Evolutionary conservation across 2,113 vertebrate species (phyloP), one percentile per base, ranked within the genome.

Genomic region (Sula dactylatra): DNA sequence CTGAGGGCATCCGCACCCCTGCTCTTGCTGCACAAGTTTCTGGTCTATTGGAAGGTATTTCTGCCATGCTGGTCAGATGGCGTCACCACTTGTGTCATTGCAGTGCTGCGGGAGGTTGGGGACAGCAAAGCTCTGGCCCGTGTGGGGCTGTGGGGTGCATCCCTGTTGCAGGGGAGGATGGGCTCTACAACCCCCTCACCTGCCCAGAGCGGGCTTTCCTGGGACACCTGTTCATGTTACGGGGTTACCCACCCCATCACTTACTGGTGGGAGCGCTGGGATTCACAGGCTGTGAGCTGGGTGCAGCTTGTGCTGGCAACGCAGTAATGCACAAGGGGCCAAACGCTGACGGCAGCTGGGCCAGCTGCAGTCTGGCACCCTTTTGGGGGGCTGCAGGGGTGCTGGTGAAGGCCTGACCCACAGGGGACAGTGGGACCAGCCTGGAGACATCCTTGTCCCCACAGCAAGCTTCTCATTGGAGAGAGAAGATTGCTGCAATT

Each of bases 71-170:
- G 22, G 8, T 1, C 65, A 5, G 71, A 11, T 42, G 7, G 42
- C 3, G 2, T 4, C 29, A 49, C 59, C 16, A 0, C 14, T 59
- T 0, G 13, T 62, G 80, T 31, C 73, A 9, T 10, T 8, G 45
- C 38, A 1, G 50, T 0, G 24, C 80, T 10, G 79, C 5, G 22
- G 72, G 52, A n/a, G 42, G 3, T 17, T 6, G 65, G 77, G 58
- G 38, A 66, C 72, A n/a, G 44, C 32, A 5, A 56, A 32, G 76
- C n/a, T 49, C 40, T 24, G 82, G 32, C 42, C 65, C 16, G 3
- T 21, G 3, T 9, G 34, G 52, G 27, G 24, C 65, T 27, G 31
- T 10, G 52, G 34, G 52, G 26, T 16, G 38, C 19, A 14, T 19
- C 45, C 54, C 45, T 24, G 16, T 27, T 42, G 19, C 0, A 1